Percentiles rank a stretch among this genome's conserved stretches.
These are phyloP conservation scores for Eubasilissa splendida DNA, from an alignment of 2,888 invertebrate genomes.

Conservation along the genomic window DNA sequence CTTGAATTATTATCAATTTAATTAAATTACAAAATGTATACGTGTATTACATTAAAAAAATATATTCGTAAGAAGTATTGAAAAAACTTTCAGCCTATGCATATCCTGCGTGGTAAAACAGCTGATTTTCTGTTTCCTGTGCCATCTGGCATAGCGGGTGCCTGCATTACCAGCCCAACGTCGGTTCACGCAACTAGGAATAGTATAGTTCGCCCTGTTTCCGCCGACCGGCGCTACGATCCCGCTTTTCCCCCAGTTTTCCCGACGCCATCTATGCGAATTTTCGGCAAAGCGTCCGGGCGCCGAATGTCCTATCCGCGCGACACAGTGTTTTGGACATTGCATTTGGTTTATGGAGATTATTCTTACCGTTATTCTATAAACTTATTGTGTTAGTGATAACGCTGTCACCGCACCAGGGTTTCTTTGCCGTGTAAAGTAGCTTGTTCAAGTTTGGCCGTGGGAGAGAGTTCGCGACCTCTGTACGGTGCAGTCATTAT, in stretches of 20 bases:
- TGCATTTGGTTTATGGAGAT: constrained; percentile 4
- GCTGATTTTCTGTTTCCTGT: constrained; percentile 12
- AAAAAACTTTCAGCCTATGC: neutral
- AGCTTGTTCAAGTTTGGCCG: constrained; percentile 8
- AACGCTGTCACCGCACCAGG: neutral
- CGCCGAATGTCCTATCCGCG: constrained; percentile 31
- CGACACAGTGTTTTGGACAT: constrained; percentile 12
- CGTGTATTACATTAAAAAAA: too few relatives aligned
- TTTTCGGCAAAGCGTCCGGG: constrained; percentile 55
- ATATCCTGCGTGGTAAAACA: neutral
- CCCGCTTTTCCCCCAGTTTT: constrained; percentile 64
- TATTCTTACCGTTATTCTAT: constrained; percentile 11
- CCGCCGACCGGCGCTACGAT: constrained; percentile 59
- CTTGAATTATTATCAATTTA: too few relatives aligned
- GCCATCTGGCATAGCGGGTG: neutral
- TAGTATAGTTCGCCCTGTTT: neutral
- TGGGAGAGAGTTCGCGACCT: constrained; percentile 7
- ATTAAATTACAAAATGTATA: too few relatives aligned
- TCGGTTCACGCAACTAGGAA: too few relatives aligned
- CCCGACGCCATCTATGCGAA: constrained; percentile 59
- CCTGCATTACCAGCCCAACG: neutral
- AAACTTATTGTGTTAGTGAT: constrained; percentile 4
- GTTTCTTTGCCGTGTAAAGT: neutral
- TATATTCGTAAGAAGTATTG: too few relatives aligned
- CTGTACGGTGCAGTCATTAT: neutral